Percentiles rank a stretch among this genome's conserved stretches.
phyloP scores from a whole-genome alignment of 2,113 vertebrate genomes.

The Shinisaurus crocodilurus region DNA sequence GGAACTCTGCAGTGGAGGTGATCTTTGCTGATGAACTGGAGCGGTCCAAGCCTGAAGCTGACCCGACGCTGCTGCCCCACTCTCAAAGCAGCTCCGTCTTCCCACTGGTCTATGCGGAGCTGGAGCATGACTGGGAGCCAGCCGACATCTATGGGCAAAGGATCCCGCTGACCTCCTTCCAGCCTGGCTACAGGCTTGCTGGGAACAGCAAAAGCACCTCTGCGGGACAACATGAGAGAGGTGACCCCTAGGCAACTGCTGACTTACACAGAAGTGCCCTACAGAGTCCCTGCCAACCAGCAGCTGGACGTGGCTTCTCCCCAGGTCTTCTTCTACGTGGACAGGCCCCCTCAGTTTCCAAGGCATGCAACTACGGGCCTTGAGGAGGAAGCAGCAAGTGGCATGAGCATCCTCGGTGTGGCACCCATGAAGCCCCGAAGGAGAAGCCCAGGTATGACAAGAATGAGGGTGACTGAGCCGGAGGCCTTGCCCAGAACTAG shows the following conservation, averaged over 20 bases:
- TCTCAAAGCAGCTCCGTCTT: constrained; percentile 81
- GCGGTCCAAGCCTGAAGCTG: constrained; percentile 68
- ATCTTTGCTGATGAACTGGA: constrained; percentile 67
- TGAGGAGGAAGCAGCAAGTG: constrained; percentile 61
- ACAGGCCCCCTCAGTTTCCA: constrained; percentile 72
- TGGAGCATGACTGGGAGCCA: constrained; percentile 68
- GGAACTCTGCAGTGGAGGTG: constrained; percentile 80
- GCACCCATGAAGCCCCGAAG: constrained; percentile 60
- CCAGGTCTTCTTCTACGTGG: constrained; percentile 78
- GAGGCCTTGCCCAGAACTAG: constrained; percentile 42
- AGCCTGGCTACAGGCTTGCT: constrained; percentile 70
- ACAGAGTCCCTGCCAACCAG: constrained; percentile 64
- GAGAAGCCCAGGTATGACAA: constrained; percentile 29
- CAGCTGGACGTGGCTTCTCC: constrained; percentile 67
- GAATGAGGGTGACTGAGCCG: constrained; percentile 34
- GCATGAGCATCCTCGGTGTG: constrained; percentile 30
- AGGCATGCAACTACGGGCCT: constrained; percentile 23
- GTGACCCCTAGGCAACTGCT: constrained; percentile 67
- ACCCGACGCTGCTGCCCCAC: constrained; percentile 71
- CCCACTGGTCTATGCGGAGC: constrained; percentile 65
- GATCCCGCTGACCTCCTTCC: constrained; percentile 75
- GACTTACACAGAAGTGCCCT: constrained; percentile 82
- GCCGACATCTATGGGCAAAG: constrained; percentile 60
- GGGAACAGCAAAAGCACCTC: constrained; percentile 75
- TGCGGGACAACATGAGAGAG: constrained; percentile 73